Percentiles rank a stretch among this genome's conserved stretches.
These are phyloP conservation scores for Allobates femoralis DNA, from an alignment of 2,797 vertebrate genomes.

Conservation along the genomic window DNA sequence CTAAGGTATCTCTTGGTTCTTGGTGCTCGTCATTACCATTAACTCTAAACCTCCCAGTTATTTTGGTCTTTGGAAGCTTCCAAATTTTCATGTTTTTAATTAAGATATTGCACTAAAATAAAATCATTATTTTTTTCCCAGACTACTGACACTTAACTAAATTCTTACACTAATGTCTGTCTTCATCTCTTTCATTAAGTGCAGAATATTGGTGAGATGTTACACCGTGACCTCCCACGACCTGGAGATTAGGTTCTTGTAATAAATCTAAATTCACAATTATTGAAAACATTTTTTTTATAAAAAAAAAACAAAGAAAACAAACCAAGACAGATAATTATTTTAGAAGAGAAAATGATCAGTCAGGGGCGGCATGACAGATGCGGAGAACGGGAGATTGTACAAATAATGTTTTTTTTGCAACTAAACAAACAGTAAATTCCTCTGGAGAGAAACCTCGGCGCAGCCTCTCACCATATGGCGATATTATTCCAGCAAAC, in stretches of 20 bases:
- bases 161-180: neutral
- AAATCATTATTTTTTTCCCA: no score
- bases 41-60: no score
- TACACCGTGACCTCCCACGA: neutral
- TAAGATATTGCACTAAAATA: no score
- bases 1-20: no score
- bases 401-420: slow-evolving; percentile 21
- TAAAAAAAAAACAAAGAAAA: neutral
- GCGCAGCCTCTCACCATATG: slow-evolving; percentile 25
- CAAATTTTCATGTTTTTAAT: no score
- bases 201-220: neutral
- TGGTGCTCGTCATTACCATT: no score
- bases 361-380: slow-evolving; percentile 27
- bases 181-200: neutral
- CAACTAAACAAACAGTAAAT: slow-evolving; percentile 41
- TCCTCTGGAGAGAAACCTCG: slow-evolving; percentile 8
- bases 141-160: no score
- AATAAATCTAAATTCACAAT: slow-evolving; percentile 16
- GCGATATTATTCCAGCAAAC: neutral
- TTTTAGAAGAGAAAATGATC: slow-evolving; percentile 20
- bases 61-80: no score
- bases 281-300: neutral
- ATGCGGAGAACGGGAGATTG: neutral
- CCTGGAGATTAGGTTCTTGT: neutral
- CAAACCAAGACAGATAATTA: neutral